Evolutionary conservation across 2,113 vertebrate genomes (phyloP), one percentile per base, ranked within the genome.

Genomic region (Eublepharis macularius): DNA sequence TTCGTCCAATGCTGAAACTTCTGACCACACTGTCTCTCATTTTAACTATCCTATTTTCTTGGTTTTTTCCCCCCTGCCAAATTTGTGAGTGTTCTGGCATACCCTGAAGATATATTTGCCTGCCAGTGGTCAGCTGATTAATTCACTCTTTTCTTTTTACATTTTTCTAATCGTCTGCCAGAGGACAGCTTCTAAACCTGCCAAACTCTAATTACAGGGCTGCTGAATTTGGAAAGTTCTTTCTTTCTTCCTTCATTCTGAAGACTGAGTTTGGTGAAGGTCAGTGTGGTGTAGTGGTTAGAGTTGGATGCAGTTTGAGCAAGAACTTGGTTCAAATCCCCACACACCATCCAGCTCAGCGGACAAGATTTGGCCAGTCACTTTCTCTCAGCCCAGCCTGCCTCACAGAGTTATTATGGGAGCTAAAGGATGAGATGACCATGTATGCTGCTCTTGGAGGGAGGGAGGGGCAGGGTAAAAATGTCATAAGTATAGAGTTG

Each of bases 81-180:
- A 10, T 79, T 34, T n/a, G 63, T 83, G 84, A 83, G 80, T 63
- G 0, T 0, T 83, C 68, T 83, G 39, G 60, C 12, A 54, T 57
- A 70, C 66, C 65, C 81, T 5, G 24, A 75, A 80, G 26, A 54
- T 0, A 57, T 73, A 2, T 82, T n/a, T 81, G 76, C 34, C 85
- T 63, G 66, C 57, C 82, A 91, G 49, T 85, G 91, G 91, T 87
- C 82, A 45, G 57, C 82, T 92, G 72, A 41, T 90, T 91, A 90
- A 34, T 49, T 86, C 91, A 65, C 70, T 69, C 79, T 36, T 65
- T 32, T 75, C 29, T 47, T 54, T 63, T 9, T 63, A 63, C 29
- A 63, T 63, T 82, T 65, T 0, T 51, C 60, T 77, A 51, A 47
- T 45, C 57, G 75, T 90, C 88, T 87, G 73, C 76, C 86, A 90